Evolutionary conservation across 2,888 invertebrate species (phyloP).

Genomic region (Morpho deidamia): DNA sequence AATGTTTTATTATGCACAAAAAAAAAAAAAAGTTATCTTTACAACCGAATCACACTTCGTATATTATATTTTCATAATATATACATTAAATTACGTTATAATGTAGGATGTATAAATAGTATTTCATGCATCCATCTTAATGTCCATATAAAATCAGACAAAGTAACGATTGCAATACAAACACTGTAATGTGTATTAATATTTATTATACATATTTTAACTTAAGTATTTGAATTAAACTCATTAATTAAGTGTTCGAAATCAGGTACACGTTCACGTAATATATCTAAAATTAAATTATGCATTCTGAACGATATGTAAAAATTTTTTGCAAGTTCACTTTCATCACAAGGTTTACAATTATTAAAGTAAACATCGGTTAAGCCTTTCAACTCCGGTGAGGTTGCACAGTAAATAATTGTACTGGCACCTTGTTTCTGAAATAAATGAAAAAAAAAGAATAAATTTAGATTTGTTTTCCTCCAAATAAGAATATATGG

Average conservation of each 20-base stretch:
- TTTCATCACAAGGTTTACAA: conserved; percentile 82
- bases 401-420: conserved; percentile 90
- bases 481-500: too few relatives aligned
- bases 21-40: too few relatives aligned
- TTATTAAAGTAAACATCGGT: conserved; percentile 95
- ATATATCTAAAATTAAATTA: conserved; percentile 44
- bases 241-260: conserved; percentile 13
- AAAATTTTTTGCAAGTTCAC: conserved; percentile 51
- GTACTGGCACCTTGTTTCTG: conserved; percentile 96
- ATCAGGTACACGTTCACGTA: conserved; percentile 34
- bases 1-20: too few relatives aligned
- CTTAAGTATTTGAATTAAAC: neutral
- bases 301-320: conserved; percentile 54
- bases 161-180: neutral
- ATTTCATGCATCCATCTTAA: too few relatives aligned
- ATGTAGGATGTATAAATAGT: too few relatives aligned
- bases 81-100: too few relatives aligned
- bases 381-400: conserved; percentile 85
- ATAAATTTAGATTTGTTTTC: too few relatives aligned
- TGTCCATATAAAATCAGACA: too few relatives aligned
- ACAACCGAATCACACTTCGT: too few relatives aligned
- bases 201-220: neutral
- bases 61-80: too few relatives aligned
- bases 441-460: conserved; percentile 22
- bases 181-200: neutral